A percentile compares a stretch with the other conserved stretches of the same genome.
Evolutionary conservation across 2,113 vertebrate genomes (phyloP).

Genomic region (Pangasianodon hypophthalmus): DNA sequence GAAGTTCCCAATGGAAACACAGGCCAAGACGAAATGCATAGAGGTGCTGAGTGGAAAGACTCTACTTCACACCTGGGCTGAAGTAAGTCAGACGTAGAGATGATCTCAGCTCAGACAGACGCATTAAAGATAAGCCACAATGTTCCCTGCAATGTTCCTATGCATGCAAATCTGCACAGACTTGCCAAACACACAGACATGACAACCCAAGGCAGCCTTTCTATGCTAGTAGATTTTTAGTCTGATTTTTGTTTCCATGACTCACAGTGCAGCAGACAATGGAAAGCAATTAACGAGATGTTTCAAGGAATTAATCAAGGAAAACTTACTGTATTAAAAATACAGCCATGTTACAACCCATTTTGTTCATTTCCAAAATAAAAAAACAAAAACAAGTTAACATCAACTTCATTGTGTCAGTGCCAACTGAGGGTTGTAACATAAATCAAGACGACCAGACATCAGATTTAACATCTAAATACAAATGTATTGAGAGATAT

Average conservation of each 20-base stretch:
- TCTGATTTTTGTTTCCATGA: constrained; percentile 8
- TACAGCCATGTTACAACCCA: background rate
- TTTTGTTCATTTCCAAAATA: background rate
- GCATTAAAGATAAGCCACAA: constrained; percentile 52
- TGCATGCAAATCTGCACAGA: constrained; percentile 60
- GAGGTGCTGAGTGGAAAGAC: constrained; percentile 38
- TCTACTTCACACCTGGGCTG: constrained; percentile 47
- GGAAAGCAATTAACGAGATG: background rate
- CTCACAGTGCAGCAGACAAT: constrained; percentile 9
- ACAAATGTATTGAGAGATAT: background rate
- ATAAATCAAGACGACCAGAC: background rate
- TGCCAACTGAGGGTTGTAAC: background rate
- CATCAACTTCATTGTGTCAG: background rate
- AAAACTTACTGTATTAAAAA: background rate
- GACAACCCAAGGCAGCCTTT: constrained; percentile 18
- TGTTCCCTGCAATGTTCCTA: constrained; percentile 42
- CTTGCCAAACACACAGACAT: constrained; percentile 48
- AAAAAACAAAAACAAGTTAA: background rate
- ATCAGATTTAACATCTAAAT: background rate
- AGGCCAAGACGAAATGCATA: background rate
- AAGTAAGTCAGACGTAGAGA: constrained; percentile 50
- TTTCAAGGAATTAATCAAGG: background rate
- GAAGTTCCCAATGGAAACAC: constrained; percentile 32
- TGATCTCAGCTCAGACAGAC: constrained; percentile 49
- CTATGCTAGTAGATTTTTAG: constrained; percentile 6